Conservation (phyloP, 2,113 vertebrate species). For the Myrmecobius fasciatus region DNA sequence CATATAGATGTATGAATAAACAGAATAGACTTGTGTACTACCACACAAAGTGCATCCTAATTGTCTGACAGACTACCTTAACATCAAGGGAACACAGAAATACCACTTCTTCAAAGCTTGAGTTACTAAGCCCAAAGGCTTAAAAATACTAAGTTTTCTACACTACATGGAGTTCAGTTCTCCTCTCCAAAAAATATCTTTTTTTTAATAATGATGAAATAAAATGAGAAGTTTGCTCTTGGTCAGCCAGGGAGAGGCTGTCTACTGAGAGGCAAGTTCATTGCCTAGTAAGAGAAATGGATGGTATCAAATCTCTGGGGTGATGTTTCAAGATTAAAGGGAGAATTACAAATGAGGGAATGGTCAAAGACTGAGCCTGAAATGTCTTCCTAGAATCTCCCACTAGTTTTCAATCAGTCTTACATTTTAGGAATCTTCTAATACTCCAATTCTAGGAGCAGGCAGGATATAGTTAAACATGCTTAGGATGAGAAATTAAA, state of each 20-base stretch:
- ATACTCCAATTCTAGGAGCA: not conserved
- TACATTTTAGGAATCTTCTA: not conserved
- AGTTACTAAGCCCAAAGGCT: not conserved
- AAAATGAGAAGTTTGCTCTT: not conserved
- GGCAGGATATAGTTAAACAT: not conserved
- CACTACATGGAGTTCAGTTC: not conserved
- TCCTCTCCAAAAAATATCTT: not conserved
- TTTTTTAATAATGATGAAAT: not conserved
- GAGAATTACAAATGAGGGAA: conserved; percentile 32
- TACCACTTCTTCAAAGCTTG: not conserved
- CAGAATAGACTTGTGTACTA: not conserved
- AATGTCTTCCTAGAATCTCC: not conserved
- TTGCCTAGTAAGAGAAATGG: not conserved
- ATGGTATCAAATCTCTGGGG: not conserved
- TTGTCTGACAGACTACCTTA: not conserved
- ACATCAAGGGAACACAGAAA: not conserved
- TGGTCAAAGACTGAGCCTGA: conserved; percentile 3
- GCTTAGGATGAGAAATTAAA: not conserved
- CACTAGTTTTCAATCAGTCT: not conserved
- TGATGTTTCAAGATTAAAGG: not conserved
- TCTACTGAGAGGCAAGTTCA: conserved; percentile 17
- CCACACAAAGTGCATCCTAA: not conserved
- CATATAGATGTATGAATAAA: not conserved
- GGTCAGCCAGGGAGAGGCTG: not conserved
- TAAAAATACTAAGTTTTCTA: conserved; percentile 14